Evolutionary conservation across 2,888 invertebrate genomes (phyloP), one percentile per base, ranked within the genome.

Genomic region (Pocota personata): DNA sequence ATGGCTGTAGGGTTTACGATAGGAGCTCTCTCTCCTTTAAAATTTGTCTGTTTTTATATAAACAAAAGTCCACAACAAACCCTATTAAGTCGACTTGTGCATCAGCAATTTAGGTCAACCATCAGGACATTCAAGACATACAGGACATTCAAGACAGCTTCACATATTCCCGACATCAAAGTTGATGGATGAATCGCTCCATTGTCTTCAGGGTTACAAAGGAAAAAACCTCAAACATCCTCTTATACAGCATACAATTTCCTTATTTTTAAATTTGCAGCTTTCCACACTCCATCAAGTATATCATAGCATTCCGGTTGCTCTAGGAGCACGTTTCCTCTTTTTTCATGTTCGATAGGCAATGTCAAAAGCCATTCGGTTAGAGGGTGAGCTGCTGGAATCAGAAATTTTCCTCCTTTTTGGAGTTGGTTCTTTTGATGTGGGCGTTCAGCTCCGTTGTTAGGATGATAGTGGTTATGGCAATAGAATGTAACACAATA

Each of bases 211-310:
- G 37, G 37, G 12, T 19, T 55, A 19, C 16, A 16, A 6, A 52
- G 48, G 55, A 48, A 24, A 62, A 60, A 12, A 19, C 8, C 27
- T 6, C 35, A 40, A 55, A 60, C 50, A 43, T 37, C 37, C 32
- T 40, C 16, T 19, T 40, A 37, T 19, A 32, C 6, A 5, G 57
- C 3, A 58, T 21, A 24, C 48, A 67, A 60, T 76, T 69, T 71
- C 66, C 64, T 77, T 82, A 60, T 77, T 77, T 82, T 82, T 16
- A 66, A 82, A 77, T 77, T 82, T 71, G 57, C 50, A 82, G 72
- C 43, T 77, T 71, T 50, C 30, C 35, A n/a, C 32, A 72, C 82
- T 72, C 52, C 30, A 77, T 66, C 58, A 64, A 43, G 50, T 48
- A n/a, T 55, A 57, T 3, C 48, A 67, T 62, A 58, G 30, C 43